Evolutionary conservation across 1,140 invertebrate species (phyloP), one percentile per base, ranked within the genome.

Genomic region (Lepidostoma basale): DNA sequence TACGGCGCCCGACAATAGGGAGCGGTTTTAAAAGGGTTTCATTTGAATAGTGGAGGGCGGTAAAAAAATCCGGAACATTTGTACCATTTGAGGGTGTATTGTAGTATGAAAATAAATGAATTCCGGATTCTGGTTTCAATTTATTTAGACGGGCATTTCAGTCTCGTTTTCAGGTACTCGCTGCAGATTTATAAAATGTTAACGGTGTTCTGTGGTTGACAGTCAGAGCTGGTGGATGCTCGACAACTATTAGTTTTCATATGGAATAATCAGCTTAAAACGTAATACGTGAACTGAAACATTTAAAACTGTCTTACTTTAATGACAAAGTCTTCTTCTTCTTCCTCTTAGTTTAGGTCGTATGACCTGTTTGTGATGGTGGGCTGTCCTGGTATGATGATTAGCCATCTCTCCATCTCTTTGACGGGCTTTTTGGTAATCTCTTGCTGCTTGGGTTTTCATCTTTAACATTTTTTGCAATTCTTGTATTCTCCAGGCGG

Each of bases 11-110:
- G 14, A 59, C 54, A 59, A 59, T 39, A 14, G 30, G 20, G 10
- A 1, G 36, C 36, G 54, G 33, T 40, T 59, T 28, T 39, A 59
- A 59, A 59, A 9, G 54, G 54, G 30, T 22, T 39, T 59, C 8
- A 36, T 22, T 14, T 36, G 14, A 36, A 25, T 40, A 25, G 36
- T n/a, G 30, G 54, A 16, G 22, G 40, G 18, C 16, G 10, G 42
- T 12, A 20, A 45, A 45, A 45, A 59, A 59, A 30, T 30, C 44
- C 9, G 3, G 20, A 10, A 23, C 14, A 18, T 47, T 47, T 20
- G 47, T 52, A 3, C 33, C 2, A 2, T 36, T 36, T 2, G 14
- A 36, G 33, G 10, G 33, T n/a, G 1, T 6, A 9, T n/a, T 36
- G 33, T 36, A 36, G 33, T 36, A n/a, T 36, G 5, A 36, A 36